These are phyloP conservation scores for Nemurella pictetii DNA, from an alignment of 2,888 invertebrate species.

Conservation along the genomic window DNA sequence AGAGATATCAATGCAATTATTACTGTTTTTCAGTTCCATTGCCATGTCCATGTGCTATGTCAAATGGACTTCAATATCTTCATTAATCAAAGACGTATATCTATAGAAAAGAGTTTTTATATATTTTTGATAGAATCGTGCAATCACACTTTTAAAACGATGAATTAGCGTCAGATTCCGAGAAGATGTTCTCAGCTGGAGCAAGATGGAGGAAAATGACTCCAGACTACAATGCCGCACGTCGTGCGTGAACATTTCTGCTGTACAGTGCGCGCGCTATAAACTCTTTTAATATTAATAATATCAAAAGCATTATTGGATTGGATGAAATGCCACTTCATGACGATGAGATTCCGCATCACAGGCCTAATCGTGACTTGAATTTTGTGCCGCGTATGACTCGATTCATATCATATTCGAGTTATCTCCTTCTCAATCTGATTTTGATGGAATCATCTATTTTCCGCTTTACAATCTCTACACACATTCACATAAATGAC, in stretches of 20 bases:
- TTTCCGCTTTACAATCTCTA: slow-evolving; percentile 29
- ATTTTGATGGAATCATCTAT: slow-evolving; percentile 21
- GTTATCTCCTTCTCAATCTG: slow-evolving; percentile 22
- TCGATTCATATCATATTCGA: slow-evolving; percentile 18
- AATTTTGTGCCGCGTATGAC: not conserved
- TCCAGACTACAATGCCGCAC: not conserved
- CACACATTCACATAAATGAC: slow-evolving; percentile 10
- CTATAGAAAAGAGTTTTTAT: not conserved
- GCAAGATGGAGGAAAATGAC: not conserved
- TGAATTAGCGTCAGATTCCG: not conserved
- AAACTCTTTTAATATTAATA: not conserved
- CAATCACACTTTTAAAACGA: not conserved
- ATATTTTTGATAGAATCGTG: not conserved
- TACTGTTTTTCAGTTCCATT: too few species aligned
- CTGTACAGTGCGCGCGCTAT: not conserved
- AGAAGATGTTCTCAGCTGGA: not conserved
- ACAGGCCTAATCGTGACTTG: slow-evolving; percentile 22
- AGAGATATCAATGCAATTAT: not conserved
- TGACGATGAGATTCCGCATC: not conserved
- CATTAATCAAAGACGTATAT: not conserved
- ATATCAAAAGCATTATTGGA: not conserved
- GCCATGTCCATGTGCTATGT: too few species aligned
- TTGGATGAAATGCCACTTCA: slow-evolving; percentile 10
- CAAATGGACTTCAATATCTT: not conserved
- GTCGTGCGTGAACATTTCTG: slow-evolving; percentile 17